Base-by-base conservation (phyloP, 2,113 vertebrate species). In the Acinonyx jubatus region DNA sequence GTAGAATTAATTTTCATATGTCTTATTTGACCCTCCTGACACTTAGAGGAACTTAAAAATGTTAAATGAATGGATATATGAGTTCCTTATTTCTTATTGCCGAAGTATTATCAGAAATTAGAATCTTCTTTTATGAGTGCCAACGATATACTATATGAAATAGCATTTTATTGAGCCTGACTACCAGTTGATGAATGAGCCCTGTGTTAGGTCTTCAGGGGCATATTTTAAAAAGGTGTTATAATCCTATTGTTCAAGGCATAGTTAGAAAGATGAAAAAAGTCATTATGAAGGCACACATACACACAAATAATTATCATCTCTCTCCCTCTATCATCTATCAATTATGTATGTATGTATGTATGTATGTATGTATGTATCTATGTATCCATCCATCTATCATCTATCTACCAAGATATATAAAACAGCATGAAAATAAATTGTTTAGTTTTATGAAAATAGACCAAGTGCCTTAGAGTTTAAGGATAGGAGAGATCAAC, bases 231-330 rank as follows among this genome's bases (percentile, higher is more conserved):
- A 63, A 27, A 74, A 68, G 21, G 74, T 52, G 33, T 48, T 82
- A 69, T 78, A 14, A 68, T 83, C 3, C 8, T 89, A 15, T 86
- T 48, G 73, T 7, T 86, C 5, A 48, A 87, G 36, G 5, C 19
- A 78, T 25, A 57, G 41, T 83, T 95, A 57, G n/a, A 12, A 92
- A 85, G 61, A 93, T 87, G 3, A 83, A 89, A 94, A 85, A 85
- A 69, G 23, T 83, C 52, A 85, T 45, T n/a, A n/a, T 27, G 52
- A 5, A 76, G 41, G 23, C 69, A 57, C 7, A 29, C 33, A 81
- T n/a, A 82, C 15, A 92, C 33, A 78, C 7, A 52, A 65, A 10
- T 82, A 38, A 55, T 27, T 57, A 66, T 29, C 27, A 84, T 86
- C 41, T 86, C 23, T 63, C 8, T 45, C 45, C n/a, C 38, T n/a